phyloP scores from a whole-genome alignment of 64 coral and sea anemone genomes.

The Porites australiensis region DNA sequence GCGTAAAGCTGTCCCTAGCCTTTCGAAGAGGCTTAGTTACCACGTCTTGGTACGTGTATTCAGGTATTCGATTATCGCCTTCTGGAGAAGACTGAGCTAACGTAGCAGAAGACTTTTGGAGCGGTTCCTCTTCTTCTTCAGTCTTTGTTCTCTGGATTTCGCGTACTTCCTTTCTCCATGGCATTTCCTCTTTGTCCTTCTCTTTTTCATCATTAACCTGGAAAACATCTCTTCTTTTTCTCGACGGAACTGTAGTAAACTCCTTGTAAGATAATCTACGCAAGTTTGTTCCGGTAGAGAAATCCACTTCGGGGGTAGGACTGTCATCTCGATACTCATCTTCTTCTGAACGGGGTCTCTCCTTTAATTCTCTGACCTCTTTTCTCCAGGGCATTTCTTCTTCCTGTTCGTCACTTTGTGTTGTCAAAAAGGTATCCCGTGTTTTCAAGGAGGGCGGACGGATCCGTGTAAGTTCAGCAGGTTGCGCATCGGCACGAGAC shows the following conservation, averaged over 20 bases:
- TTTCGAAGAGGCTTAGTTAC: background rate
- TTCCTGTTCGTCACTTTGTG: constrained; percentile 1
- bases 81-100: constrained; percentile 18
- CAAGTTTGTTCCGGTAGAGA: background rate
- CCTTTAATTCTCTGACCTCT: constrained; percentile 32
- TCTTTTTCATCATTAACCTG: constrained; percentile 22
- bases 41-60: background rate
- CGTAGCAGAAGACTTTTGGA: background rate
- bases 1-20: background rate
- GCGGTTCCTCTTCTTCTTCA: constrained; percentile 18
- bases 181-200: constrained; percentile 37
- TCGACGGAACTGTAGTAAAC: constrained; percentile 13
- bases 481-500: background rate
- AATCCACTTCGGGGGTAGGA: background rate
- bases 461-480: background rate
- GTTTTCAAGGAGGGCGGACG: constrained; percentile 31
- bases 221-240: constrained; percentile 55
- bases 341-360: constrained; percentile 20
- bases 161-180: constrained; percentile 43
- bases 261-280: constrained; percentile 63
- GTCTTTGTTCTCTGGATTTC: constrained; percentile 16
- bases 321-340: constrained; percentile 19
- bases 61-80: background rate
- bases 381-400: constrained; percentile 53
- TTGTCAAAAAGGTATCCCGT: constrained; percentile 34